A percentile compares a stretch with the other conserved stretches of the same genome.
Evolutionary conservation across 2,797 vertebrate genomes (phyloP).

Genomic region (Emys orbicularis): DNA sequence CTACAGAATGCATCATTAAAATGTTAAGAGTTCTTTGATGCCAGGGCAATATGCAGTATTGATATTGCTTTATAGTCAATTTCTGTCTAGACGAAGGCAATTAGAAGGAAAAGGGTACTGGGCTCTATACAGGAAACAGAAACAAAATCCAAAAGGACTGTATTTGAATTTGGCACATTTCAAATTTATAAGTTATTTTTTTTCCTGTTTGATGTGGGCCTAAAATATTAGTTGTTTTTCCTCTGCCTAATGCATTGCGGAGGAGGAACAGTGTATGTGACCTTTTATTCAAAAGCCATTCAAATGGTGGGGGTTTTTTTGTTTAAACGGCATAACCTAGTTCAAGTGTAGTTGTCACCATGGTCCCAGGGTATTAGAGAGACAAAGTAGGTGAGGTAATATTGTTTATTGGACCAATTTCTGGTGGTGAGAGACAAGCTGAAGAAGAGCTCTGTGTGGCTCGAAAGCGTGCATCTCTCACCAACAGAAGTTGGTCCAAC

Average conservation of each 20-base stretch:
- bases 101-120: slow-evolving; percentile 62
- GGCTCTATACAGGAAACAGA: slow-evolving; percentile 55
- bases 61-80: slow-evolving; percentile 69
- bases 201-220: slow-evolving; percentile 24
- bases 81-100: slow-evolving; percentile 66
- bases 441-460: not conserved
- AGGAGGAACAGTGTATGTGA: slow-evolving; percentile 20
- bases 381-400: too few relatives aligned
- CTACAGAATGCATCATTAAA: slow-evolving; percentile 66
- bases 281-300: slow-evolving; percentile 54
- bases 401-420: not conserved
- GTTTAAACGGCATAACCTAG: not conserved
- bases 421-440: not conserved
- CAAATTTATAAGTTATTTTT: slow-evolving; percentile 51
- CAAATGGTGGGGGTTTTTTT: not conserved
- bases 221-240: slow-evolving; percentile 55
- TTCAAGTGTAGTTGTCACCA: not conserved
- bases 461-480: not conserved
- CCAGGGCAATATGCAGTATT: slow-evolving; percentile 70
- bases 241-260: not conserved
- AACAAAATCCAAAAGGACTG: slow-evolving; percentile 46
- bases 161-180: slow-evolving; percentile 34
- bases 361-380: too few relatives aligned
- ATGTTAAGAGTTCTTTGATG: slow-evolving; percentile 68
- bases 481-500: not conserved